Evolutionary conservation across 1,140 invertebrate species (phyloP).

Genomic region (Trinorchestia longiramus): DNA sequence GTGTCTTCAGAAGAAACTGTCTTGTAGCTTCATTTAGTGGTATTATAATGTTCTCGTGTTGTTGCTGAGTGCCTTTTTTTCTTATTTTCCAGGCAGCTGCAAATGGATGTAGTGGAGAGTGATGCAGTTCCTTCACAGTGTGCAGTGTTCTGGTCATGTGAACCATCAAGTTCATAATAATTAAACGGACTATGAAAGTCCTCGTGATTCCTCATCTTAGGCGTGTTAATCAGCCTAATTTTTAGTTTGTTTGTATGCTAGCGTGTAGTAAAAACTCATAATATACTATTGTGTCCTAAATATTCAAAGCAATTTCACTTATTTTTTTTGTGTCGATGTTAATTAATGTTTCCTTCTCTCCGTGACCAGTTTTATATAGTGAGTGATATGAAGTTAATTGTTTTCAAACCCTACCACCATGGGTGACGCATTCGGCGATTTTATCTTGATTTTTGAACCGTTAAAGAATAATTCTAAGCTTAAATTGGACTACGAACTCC

Average conservation of each 20-base stretch:
- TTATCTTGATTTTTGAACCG: constrained; percentile 28
- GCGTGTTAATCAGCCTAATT: not conserved
- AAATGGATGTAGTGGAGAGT: not conserved
- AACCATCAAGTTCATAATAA: not conserved
- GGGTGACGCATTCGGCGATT: not conserved
- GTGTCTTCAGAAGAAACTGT: too few species aligned
- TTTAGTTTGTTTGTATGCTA: not conserved
- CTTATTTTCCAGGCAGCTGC: not conserved
- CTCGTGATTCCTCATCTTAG: not conserved
- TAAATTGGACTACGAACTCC: not conserved
- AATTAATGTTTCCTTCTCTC: not conserved
- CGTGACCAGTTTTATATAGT: constrained; percentile 34
- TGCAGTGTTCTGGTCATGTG: not conserved
- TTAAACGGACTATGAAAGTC: not conserved
- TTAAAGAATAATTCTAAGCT: constrained; percentile 18
- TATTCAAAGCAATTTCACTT: not conserved
- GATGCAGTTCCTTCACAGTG: not conserved
- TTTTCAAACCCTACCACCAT: constrained; percentile 26
- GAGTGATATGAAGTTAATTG: constrained; percentile 46
- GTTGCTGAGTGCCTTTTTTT: not conserved
- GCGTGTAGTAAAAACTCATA: not conserved
- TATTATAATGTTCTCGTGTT: not conserved
- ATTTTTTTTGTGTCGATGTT: not conserved
- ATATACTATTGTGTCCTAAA: not conserved
- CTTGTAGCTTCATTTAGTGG: not conserved